These are phyloP conservation scores for Eudemis profundana DNA, from an alignment of 2,888 invertebrate genomes.

Conservation along the genomic window DNA sequence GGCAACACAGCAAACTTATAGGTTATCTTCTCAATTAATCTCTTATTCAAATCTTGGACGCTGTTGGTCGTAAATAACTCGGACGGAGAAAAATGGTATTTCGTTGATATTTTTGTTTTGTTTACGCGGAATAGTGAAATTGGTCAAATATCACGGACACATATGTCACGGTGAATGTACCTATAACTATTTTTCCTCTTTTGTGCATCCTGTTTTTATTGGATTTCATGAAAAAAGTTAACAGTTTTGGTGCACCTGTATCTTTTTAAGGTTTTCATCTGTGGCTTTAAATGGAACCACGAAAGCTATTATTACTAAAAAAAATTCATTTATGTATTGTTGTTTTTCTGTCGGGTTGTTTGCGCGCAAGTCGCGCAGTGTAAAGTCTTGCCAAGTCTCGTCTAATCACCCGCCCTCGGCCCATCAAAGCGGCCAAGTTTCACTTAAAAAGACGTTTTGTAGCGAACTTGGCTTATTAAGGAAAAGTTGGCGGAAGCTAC, in stretches of 20 bases:
- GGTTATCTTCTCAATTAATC: constrained; percentile 42
- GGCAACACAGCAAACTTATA: constrained; percentile 31
- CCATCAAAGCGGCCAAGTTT: constrained; percentile 74
- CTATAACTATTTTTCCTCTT: too few relatives aligned
- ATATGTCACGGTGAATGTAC: too few relatives aligned
- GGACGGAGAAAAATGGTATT: constrained; percentile 26
- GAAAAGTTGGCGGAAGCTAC: constrained; percentile 65
- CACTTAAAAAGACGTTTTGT: constrained; percentile 76
- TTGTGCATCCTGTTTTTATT: too few relatives aligned
- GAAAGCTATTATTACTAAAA: too few relatives aligned
- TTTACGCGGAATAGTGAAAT: not conserved
- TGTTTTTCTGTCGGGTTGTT: constrained; percentile 30
- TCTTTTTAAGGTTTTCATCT: too few relatives aligned
- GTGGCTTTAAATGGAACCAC: too few relatives aligned
- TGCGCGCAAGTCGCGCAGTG: constrained; percentile 45
- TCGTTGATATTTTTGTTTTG: constrained; percentile 18
- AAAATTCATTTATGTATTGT: not conserved
- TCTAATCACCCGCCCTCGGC: constrained; percentile 66
- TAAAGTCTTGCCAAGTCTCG: constrained; percentile 53
- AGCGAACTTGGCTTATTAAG: constrained; percentile 78
- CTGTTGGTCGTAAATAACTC: constrained; percentile 41
- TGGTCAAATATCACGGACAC: not conserved
- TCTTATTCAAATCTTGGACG: constrained; percentile 42
- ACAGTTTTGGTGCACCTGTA: too few relatives aligned
- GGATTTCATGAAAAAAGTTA: too few relatives aligned